Evolutionary conservation across 2,797 vertebrate genomes (phyloP).

Genomic region (Myotis myotis): DNA sequence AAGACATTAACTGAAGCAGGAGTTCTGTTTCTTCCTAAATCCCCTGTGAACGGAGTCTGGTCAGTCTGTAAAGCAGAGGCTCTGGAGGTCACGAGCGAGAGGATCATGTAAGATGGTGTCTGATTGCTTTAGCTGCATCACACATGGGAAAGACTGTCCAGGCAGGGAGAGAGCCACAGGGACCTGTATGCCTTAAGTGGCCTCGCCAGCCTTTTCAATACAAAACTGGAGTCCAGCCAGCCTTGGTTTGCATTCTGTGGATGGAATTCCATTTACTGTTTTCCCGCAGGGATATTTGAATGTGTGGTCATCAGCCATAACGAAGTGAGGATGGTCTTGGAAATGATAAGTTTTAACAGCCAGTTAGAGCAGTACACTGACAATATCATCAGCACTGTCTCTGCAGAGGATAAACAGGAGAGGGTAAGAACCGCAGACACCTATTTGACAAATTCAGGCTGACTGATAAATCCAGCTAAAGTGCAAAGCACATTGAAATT

Average conservation of each 20-base stretch:
- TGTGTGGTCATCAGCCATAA: background rate
- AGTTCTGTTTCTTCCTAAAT: background rate
- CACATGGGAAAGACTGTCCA: background rate
- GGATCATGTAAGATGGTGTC: too few relatives aligned
- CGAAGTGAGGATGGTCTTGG: background rate
- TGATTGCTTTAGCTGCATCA: fast-evolving
- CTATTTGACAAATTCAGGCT: background rate
- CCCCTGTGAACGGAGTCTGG: background rate
- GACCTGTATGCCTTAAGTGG: fast-evolving
- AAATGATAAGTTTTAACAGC: background rate
- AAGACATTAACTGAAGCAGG: background rate
- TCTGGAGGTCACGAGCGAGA: background rate
- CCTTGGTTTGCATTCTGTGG: background rate
- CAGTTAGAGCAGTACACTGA: background rate
- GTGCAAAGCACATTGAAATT: background rate
- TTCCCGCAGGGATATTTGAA: background rate
- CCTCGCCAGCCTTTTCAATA: background rate
- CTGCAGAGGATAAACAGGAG: background rate
- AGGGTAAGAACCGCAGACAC: background rate
- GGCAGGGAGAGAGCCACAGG: fast-evolving
- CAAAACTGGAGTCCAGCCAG: background rate
- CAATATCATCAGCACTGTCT: background rate
- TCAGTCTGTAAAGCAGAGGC: background rate
- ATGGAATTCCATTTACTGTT: background rate
- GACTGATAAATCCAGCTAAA: background rate